A percentile compares a stretch with the other conserved stretches of the same genome.
These are phyloP conservation scores for Microtus pennsylvanicus DNA, from an alignment of 2,113 vertebrate genomes.

Conservation along the genomic window DNA sequence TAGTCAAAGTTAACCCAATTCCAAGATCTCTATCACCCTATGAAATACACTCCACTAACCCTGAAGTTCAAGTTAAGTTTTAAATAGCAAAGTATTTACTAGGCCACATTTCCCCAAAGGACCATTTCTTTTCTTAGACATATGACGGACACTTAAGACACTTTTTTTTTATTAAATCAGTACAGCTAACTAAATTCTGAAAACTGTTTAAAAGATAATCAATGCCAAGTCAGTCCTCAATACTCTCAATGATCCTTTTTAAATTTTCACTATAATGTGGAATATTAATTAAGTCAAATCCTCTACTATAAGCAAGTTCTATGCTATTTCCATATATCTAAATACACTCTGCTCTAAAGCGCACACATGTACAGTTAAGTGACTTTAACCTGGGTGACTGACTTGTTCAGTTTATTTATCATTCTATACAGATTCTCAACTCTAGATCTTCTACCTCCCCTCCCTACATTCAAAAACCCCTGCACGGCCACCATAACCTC, in stretches of 20 bases:
- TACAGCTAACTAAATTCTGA: background rate
- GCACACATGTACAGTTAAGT: background rate
- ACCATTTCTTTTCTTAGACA: constrained; percentile 3
- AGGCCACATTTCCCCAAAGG: constrained; percentile 42
- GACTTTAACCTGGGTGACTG: background rate
- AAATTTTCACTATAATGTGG: background rate
- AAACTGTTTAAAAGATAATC: background rate
- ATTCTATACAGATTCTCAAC: background rate
- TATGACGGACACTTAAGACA: background rate
- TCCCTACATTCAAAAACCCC: background rate
- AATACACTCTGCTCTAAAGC: constrained; percentile 23
- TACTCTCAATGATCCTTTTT: background rate
- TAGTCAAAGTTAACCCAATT: constrained; percentile 47
- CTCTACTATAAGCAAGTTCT: background rate
- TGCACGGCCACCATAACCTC: background rate
- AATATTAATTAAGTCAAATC: background rate
- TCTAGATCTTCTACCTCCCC: background rate
- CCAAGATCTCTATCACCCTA: background rate
- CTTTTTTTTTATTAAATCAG: background rate
- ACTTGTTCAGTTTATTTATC: background rate
- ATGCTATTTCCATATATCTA: background rate
- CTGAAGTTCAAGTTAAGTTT: constrained; percentile 22
- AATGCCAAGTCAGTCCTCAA: background rate
- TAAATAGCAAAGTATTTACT: constrained; percentile 48
- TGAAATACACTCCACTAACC: background rate